A percentile compares a stretch with the other conserved stretches of the same genome.
These are phyloP conservation scores for Busseola fusca DNA, from an alignment of 2,888 invertebrate genomes.

Conservation along the genomic window DNA sequence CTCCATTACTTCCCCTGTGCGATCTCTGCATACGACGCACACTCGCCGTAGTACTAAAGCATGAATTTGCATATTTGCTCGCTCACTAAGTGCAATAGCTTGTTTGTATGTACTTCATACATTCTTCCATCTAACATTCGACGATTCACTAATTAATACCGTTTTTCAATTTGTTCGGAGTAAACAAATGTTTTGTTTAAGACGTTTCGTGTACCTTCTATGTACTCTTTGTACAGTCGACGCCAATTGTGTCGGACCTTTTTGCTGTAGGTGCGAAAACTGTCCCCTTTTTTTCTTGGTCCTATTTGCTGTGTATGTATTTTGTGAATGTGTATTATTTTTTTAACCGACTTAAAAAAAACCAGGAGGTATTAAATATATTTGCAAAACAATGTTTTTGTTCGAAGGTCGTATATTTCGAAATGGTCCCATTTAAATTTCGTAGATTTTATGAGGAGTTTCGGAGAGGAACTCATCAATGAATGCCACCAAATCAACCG, in stretches of 20 bases:
- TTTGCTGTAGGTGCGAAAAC: not conserved
- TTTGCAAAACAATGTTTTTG: too few relatives aligned
- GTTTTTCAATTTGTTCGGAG: conserved; percentile 63
- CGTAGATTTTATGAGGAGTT: too few relatives aligned
- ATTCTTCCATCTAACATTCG: conserved; percentile 77
- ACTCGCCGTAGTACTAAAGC: conserved; percentile 78
- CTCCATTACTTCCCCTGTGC: conserved; percentile 65
- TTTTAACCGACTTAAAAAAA: too few relatives aligned
- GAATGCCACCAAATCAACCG: too few relatives aligned
- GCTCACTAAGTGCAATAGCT: conserved; percentile 87
- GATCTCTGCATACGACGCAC: conserved; percentile 78
- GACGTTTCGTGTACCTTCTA: conserved; percentile 21
- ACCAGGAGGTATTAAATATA: too few relatives aligned
- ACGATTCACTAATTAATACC: conserved; percentile 76
- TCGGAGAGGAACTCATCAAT: too few relatives aligned
- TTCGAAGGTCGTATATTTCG: too few relatives aligned
- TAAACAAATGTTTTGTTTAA: conserved; percentile 60
- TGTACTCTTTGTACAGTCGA: conserved; percentile 36
- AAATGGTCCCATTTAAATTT: too few relatives aligned
- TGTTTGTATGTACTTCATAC: conserved; percentile 84
- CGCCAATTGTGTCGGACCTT: conserved; percentile 23
- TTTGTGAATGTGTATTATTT: too few relatives aligned
- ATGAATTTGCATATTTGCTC: conserved; percentile 87
- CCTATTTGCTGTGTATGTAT: not conserved
- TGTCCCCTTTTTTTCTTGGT: not conserved